Evolutionary conservation across 2,888 invertebrate genomes (phyloP), one percentile per base, ranked within the genome.

Genomic region (Drosophila cognata): DNA sequence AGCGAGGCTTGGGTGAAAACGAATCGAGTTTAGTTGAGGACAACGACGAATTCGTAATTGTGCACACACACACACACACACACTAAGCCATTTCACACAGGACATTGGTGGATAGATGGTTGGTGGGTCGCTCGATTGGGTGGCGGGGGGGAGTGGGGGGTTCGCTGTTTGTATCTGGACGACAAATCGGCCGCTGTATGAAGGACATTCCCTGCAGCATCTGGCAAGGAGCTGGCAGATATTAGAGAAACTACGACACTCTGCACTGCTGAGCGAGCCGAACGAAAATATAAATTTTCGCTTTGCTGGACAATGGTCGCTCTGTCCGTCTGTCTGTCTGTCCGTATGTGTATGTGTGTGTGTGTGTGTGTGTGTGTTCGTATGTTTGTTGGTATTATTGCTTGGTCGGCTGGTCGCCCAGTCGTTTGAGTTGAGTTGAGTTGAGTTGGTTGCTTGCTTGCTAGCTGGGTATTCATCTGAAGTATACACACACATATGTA

Each of bases 251-350:
- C 88, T 88, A 72, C 88, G 72, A 71, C 76, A 71, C 66, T 46
- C 46, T 46, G 46, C 46, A 46, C 46, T 46, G 46, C 46, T 61
- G 72, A 78, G 72, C 72, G 66, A 46, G 74, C 68, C 74, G 84
- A 86, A 81, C 74, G 89, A 89, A 89, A 85, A 88, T 88, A 80
- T 89, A 89, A 85, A 85, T 89, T 87, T 84, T 89, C 77, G 88
- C 79, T 85, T 89, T 84, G 70, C 77, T 80, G 85, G 89, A 85
- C 89, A 85, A 84, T 79, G 75, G 84, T 77, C 85, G 43, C 55
- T 58, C 33, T 35, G 55, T 52, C 29, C 52, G 64, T 58, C 35
- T 36, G n/a, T 63, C 56, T 60, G 69, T 69, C 71, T 38, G 63
- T 50, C 65, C 46, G 73, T 71, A 50, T 68, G 82, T 53, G 16